A percentile compares a stretch with the other conserved stretches of the same genome.
Conservation (phyloP, 2,113 vertebrate species). For the Piprites chloris region DNA sequence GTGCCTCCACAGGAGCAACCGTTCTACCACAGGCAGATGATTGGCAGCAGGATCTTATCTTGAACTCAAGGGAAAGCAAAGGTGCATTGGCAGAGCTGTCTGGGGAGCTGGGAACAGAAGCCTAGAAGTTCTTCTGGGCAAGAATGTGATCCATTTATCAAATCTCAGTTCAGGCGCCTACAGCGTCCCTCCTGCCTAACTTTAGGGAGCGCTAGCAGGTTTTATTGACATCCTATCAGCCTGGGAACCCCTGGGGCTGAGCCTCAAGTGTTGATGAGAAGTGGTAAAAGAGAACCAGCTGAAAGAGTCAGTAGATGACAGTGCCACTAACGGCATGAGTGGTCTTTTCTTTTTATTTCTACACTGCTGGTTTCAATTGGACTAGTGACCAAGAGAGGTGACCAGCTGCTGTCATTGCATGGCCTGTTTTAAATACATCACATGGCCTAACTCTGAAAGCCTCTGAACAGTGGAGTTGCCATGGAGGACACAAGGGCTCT, state of each 20-base stretch:
- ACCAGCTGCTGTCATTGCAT: not conserved
- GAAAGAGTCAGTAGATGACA: not conserved
- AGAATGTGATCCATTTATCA: not conserved
- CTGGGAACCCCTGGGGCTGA: not conserved
- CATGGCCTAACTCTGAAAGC: not conserved
- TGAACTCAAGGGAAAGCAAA: not conserved
- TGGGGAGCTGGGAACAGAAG: not conserved
- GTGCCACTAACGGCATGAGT: not conserved
- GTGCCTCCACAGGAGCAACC: not conserved
- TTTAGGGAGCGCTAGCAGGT: not conserved
- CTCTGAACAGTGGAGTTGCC: not conserved
- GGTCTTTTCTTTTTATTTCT: not conserved
- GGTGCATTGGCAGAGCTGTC: not conserved
- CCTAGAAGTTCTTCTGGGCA: not conserved
- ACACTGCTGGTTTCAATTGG: not conserved
- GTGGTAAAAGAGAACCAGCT: not conserved
- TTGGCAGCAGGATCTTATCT: not conserved
- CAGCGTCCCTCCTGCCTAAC: not conserved
- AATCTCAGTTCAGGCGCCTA: not conserved
- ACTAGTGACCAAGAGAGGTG: not conserved
- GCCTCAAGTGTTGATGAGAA: not conserved
- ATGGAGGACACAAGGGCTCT: not conserved
- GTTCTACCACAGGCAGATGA: not conserved
- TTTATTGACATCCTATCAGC: not conserved
- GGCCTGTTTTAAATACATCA: not conserved